These are phyloP conservation scores for Gymnosoma rotundatum DNA, from an alignment of 2,888 invertebrate genomes.

Conservation along the genomic window DNA sequence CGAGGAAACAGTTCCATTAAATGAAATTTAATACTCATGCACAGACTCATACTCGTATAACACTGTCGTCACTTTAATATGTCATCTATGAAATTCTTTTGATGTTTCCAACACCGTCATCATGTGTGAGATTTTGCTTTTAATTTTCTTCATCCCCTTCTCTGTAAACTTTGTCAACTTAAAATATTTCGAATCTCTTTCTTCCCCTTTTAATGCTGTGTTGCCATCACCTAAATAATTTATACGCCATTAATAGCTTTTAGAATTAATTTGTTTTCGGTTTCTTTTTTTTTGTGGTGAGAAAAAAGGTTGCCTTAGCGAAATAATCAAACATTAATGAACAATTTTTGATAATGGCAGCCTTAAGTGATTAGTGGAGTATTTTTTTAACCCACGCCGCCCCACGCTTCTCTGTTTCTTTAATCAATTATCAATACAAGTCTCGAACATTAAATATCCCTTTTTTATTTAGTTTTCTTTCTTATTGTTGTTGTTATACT, in stretches of 20 bases:
- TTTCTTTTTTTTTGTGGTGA: too few species aligned
- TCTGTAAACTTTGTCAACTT: too few species aligned
- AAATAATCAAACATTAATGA: conserved; percentile 28
- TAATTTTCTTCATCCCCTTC: conserved; percentile 16
- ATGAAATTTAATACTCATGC: conserved; percentile 35
- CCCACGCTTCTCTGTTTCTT: not conserved
- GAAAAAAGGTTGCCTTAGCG: too few species aligned
- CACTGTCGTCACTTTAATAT: conserved; percentile 13
- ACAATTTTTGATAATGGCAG: conserved; percentile 42
- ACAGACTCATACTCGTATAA: not conserved
- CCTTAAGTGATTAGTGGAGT: conserved; percentile 59
- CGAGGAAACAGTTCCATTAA: not conserved
- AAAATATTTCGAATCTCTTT: not conserved
- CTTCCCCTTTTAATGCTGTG: not conserved
- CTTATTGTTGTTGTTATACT: conserved; percentile 23
- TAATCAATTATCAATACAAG: conserved; percentile 58
- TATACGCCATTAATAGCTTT: conserved; percentile 47
- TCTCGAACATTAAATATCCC: conserved; percentile 13
- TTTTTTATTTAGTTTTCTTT: conserved; percentile 10
- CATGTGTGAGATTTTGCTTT: not conserved
- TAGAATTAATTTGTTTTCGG: conserved; percentile 24
- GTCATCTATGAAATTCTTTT: conserved; percentile 20
- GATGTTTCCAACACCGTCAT: conserved; percentile 35
- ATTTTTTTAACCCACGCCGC: not conserved
- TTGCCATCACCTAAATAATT: conserved; percentile 14